These are phyloP conservation scores for Cheilosia grossa DNA, from an alignment of 2,888 invertebrate species.

Conservation along the genomic window DNA sequence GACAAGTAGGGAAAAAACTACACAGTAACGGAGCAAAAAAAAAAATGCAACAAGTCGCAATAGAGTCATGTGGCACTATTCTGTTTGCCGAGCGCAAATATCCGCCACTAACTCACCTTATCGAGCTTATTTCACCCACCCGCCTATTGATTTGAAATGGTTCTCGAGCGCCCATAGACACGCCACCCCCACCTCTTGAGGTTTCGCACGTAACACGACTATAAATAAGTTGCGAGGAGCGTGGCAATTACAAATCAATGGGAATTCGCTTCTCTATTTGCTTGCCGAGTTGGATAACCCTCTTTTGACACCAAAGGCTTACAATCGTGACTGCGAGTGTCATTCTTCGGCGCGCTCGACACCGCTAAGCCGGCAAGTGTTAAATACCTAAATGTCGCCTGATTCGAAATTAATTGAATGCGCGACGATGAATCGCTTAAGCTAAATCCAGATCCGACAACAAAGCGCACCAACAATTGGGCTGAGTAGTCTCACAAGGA, in stretches of 20 bases:
- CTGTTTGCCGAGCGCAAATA: slow-evolving; percentile 66
- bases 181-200: slow-evolving; percentile 51
- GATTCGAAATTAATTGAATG: slow-evolving; percentile 74
- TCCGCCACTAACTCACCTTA: slow-evolving; percentile 7
- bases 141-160: slow-evolving; percentile 31
- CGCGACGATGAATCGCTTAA: slow-evolving; percentile 70
- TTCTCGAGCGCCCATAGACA: slow-evolving; percentile 38
- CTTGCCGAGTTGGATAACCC: slow-evolving; percentile 28
- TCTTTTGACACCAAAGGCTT: slow-evolving; percentile 45
- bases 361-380: slow-evolving; percentile 42
- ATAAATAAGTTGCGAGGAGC: slow-evolving; percentile 46
- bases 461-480: slow-evolving; percentile 47
- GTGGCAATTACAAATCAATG: slow-evolving; percentile 55
- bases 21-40: slow-evolving; percentile 46
- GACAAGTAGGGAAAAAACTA: slow-evolving; percentile 21
- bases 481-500: slow-evolving; percentile 2
- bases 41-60: slow-evolving; percentile 70
- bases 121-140: slow-evolving; percentile 9
- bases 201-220: slow-evolving; percentile 47
- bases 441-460: slow-evolving; percentile 67
- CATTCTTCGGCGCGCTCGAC: slow-evolving; percentile 8
- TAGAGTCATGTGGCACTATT: slow-evolving; percentile 68
- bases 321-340: neutral
- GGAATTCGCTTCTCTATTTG: slow-evolving; percentile 38
- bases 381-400: slow-evolving; percentile 68